Evolutionary conservation across 2,888 invertebrate genomes (phyloP).

Genomic region (Macropis europaea): DNA sequence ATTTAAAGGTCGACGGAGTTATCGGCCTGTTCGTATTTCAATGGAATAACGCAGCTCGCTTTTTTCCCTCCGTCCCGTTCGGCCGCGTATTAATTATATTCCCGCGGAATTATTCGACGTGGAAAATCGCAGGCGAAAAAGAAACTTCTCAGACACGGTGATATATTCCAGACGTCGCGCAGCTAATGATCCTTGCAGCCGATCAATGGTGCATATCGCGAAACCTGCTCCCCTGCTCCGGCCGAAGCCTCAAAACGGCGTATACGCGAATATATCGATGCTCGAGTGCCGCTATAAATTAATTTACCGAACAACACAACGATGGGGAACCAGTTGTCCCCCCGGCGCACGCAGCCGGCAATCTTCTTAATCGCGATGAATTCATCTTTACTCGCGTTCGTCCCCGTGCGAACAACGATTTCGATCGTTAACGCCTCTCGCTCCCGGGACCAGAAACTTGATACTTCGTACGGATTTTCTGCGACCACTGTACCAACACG

Average conservation of each 20-base stretch:
- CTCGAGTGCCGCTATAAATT: conserved; percentile 32
- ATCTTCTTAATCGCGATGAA: conserved; percentile 47
- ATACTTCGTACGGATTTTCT: conserved; percentile 25
- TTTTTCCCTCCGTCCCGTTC: background rate
- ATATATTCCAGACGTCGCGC: conserved; percentile 52
- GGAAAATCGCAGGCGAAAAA: conserved; percentile 26
- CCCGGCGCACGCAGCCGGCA: conserved; percentile 25
- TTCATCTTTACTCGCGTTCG: conserved; percentile 36
- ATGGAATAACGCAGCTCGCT: conserved; percentile 18
- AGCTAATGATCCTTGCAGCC: conserved; percentile 63
- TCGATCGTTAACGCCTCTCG: conserved; percentile 53
- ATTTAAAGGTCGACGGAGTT: conserved; percentile 39
- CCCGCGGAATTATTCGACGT: conserved; percentile 9
- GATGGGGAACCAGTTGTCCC: conserved; percentile 26
- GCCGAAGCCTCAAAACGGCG: conserved; percentile 35
- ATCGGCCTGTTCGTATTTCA: conserved; percentile 28
- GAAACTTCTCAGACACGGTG: conserved; percentile 27
- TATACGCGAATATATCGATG: background rate
- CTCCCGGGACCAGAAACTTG: conserved; percentile 35
- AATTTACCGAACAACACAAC: conserved; percentile 38
- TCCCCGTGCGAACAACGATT: conserved; percentile 37
- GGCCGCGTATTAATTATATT: conserved; percentile 24
- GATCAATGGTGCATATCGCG: conserved; percentile 62
- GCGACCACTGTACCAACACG: too few species aligned
- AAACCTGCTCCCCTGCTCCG: conserved; percentile 50